Evolutionary conservation across 2,113 vertebrate species (phyloP).

Genomic region (Corydoras sp.): DNA sequence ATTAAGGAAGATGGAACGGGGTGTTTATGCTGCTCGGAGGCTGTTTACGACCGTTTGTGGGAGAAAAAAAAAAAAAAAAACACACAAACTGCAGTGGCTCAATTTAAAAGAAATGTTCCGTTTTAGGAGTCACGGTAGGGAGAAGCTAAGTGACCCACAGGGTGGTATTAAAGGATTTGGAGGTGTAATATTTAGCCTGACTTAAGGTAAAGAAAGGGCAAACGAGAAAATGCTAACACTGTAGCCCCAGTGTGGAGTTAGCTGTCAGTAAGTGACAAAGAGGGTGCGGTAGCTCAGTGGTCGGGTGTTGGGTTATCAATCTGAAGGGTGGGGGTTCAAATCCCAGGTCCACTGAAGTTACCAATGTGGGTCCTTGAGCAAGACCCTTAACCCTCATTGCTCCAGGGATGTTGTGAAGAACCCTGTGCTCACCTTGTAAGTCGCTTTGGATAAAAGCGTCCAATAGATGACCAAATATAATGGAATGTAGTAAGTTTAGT

Average conservation of each 20-base stretch:
- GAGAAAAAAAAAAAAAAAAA: slow-evolving; percentile 8
- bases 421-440: too few relatives aligned
- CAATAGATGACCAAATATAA: too few relatives aligned
- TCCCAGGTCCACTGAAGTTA: too few relatives aligned
- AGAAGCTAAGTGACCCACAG: slow-evolving; percentile 22
- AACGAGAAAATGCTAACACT: not conserved
- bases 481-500: too few relatives aligned
- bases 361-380: too few relatives aligned
- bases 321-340: too few relatives aligned
- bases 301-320: too few relatives aligned
- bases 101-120: slow-evolving; percentile 25
- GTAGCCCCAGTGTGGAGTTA: not conserved
- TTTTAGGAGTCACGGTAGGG: slow-evolving; percentile 23
- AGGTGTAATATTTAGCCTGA: slow-evolving; percentile 46
- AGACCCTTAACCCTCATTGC: too few relatives aligned
- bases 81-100: slow-evolving; percentile 21
- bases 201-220: slow-evolving; percentile 24
- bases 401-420: too few relatives aligned
- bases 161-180: slow-evolving; percentile 41
- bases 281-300: too few relatives aligned
- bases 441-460: too few relatives aligned
- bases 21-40: slow-evolving; percentile 23
- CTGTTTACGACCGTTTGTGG: not conserved
- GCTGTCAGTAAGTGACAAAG: too few relatives aligned
- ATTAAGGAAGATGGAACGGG: slow-evolving; percentile 32